Conservation (phyloP, 2,888 invertebrate species). For the Drosophila ezoana region DNA sequence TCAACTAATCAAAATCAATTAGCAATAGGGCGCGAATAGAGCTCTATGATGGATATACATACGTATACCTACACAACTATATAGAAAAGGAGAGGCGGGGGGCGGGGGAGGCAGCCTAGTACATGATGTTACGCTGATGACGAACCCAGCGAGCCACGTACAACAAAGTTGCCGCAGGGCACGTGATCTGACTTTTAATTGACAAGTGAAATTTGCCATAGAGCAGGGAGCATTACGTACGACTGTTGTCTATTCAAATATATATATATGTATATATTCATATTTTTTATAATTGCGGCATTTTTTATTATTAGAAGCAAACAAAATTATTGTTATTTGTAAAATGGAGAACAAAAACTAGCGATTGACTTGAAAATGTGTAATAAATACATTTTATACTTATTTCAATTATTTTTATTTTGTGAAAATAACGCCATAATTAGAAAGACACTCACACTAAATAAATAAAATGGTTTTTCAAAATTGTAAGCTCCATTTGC, state of each 20-base stretch:
- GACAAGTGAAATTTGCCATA: slow-evolving; percentile 38
- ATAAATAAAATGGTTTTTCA: no score
- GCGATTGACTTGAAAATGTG: no score
- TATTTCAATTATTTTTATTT: no score
- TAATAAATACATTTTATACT: not conserved
- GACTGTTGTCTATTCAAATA: not conserved
- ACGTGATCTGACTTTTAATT: slow-evolving; percentile 58
- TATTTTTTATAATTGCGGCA: slow-evolving; percentile 40
- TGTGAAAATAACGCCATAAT: no score
- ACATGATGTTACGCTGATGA: slow-evolving; percentile 7
- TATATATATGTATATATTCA: slow-evolving; percentile 3
- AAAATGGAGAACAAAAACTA: no score
- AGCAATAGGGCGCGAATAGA: slow-evolving; percentile 63
- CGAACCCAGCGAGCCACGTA: slow-evolving; percentile 41
- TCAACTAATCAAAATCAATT: slow-evolving; percentile 74
- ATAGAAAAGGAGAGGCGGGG: not conserved
- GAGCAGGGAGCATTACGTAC: slow-evolving; percentile 13
- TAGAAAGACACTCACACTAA: no score
- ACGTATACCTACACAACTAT: slow-evolving; percentile 9
- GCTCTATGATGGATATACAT: slow-evolving; percentile 10
- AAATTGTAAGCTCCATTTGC: no score
- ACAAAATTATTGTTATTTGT: slow-evolving; percentile 1
- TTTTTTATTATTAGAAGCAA: slow-evolving; percentile 37
- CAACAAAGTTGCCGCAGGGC: slow-evolving; percentile 56
- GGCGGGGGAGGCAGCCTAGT: not conserved